Conservation (phyloP, 2,888 invertebrate genomes). For the Polyploca ridens region DNA sequence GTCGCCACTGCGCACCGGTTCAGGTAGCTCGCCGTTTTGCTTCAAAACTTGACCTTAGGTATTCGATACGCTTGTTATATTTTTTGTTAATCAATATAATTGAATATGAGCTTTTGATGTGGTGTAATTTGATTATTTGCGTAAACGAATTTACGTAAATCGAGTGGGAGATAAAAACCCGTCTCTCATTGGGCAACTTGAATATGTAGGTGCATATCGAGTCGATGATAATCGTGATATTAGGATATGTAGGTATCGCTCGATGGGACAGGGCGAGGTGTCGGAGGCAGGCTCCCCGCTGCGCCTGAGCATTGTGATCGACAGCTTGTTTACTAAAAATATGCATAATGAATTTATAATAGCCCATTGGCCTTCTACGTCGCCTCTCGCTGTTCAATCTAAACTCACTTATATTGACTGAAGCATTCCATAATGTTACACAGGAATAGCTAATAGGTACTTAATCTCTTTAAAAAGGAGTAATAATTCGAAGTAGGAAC, state of each 20-base stretch:
- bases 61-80: constrained; percentile 76
- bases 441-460: not conserved
- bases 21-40: constrained; percentile 77
- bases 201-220: constrained; percentile 42
- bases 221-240: constrained; percentile 62
- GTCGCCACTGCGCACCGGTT: constrained; percentile 60
- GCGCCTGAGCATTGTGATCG: constrained; percentile 80
- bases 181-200: constrained; percentile 42
- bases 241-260: constrained; percentile 60
- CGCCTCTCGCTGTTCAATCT: constrained; percentile 49
- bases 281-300: constrained; percentile 75
- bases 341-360: constrained; percentile 85
- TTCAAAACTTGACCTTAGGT: constrained; percentile 79
- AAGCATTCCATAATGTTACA: constrained; percentile 29
- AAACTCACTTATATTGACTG: constrained; percentile 40
- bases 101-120: constrained; percentile 75
- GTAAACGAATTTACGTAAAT: constrained; percentile 65
- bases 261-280: constrained; percentile 62
- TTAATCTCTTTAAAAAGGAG: not conserved
- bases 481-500: not conserved
- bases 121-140: constrained; percentile 79
- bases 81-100: constrained; percentile 72
- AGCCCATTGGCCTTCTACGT: constrained; percentile 64
- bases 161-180: constrained; percentile 60
- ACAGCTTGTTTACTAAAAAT: constrained; percentile 85